Percentiles rank a stretch among this genome's conserved stretches.
These are phyloP conservation scores for Eira barbara DNA, from an alignment of 2,113 vertebrate genomes.

Conservation along the genomic window DNA sequence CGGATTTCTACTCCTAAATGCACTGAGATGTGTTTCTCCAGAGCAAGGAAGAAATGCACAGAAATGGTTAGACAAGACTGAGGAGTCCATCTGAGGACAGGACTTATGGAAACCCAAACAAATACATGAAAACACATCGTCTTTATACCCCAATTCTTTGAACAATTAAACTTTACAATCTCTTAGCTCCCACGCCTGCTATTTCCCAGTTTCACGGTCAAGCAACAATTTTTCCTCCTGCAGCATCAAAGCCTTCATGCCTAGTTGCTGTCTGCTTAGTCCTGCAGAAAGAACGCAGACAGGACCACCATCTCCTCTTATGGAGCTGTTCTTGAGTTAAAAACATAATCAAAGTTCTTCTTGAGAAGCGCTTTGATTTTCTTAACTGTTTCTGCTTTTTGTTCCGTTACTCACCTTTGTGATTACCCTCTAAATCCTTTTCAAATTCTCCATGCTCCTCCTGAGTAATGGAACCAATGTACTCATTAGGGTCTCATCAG, in stretches of 20 bases:
- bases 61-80: not conserved
- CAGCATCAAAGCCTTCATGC: not conserved
- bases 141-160: not conserved
- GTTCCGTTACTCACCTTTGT: not conserved
- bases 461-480: not conserved
- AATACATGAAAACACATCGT: not conserved
- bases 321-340: not conserved
- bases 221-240: not conserved
- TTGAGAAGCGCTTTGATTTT: not conserved
- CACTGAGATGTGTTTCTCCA: not conserved
- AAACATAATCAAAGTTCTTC: not conserved
- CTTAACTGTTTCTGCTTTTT: not conserved
- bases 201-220: not conserved
- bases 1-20: not conserved
- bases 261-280: not conserved
- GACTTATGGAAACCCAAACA: not conserved
- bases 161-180: not conserved
- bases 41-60: not conserved
- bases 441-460: not conserved
- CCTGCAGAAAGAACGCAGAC: not conserved
- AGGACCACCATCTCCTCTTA: not conserved
- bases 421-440: not conserved
- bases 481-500: not conserved
- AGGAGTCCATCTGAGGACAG: not conserved
- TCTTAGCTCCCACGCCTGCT: not conserved